phyloP scores from a whole-genome alignment of 2,888 invertebrate species.

The Torymus texanus region DNA sequence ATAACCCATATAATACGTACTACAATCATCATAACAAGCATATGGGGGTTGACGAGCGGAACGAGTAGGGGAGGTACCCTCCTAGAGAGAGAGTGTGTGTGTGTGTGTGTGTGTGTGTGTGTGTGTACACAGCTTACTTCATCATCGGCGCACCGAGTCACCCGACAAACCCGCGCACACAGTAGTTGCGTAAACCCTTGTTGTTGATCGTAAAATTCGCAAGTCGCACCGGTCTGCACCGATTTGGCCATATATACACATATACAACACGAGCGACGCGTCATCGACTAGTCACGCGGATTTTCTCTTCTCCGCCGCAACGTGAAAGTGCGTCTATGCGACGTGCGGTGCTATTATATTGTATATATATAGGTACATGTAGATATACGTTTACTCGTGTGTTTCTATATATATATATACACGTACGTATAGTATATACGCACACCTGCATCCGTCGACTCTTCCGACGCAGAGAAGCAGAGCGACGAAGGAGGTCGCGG shows the following conservation, averaged over 20 bases:
- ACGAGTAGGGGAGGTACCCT: too few species aligned
- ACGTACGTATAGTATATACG: not conserved
- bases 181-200: slow-evolving; percentile 26
- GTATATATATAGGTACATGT: not conserved
- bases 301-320: slow-evolving; percentile 17
- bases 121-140: not conserved
- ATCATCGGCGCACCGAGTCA: not conserved
- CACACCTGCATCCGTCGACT: too few species aligned
- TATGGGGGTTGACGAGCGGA: too few species aligned
- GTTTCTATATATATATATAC: too few species aligned
- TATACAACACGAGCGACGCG: not conserved
- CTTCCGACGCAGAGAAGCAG: not conserved
- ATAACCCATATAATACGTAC: too few species aligned
- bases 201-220: slow-evolving; percentile 44
- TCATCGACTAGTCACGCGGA: slow-evolving; percentile 41
- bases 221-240: slow-evolving; percentile 28
- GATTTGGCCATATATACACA: not conserved
- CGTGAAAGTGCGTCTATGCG: slow-evolving; percentile 39
- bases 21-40: not conserved
- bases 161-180: not conserved
- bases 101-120: too few species aligned
- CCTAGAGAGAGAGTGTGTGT: too few species aligned
- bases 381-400: too few species aligned
- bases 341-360: not conserved
- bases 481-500: slow-evolving; percentile 47